Evolutionary conservation across 2,113 vertebrate genomes (phyloP), one percentile per base, ranked within the genome.

Genomic region (Nettapus auritus): DNA sequence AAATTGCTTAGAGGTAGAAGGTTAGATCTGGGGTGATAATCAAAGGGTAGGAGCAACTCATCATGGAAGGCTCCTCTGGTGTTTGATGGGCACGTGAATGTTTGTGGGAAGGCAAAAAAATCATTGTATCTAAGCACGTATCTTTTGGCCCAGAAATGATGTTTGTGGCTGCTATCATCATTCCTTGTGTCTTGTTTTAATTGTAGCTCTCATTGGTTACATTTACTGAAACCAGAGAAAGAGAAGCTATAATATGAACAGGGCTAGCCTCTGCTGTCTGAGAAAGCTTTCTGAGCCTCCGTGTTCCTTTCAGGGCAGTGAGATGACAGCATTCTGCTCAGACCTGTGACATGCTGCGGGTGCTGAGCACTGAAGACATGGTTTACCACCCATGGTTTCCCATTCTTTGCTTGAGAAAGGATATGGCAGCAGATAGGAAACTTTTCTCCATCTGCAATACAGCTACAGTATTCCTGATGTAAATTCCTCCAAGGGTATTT

Each of bases 321-420:
- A 90, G 66, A 71, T 82, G 70, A 56, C 67, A 80, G 82, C 78
- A 82, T 69, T 33, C 50, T 82, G 38, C 86, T 90, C 80, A 70
- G 55, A 81, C 28, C 80, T 56, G 73, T 0, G 0, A 73, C 70
- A 36, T 1, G 14, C 84, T 28, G 25, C 13, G 60, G 70, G 34
- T 62, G 40, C 53, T 38, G 52, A 90, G 74, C n/a, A 25, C 80
- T 46, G 50, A 67, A 52, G 82, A 70, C 77, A 94, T 48, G 66
- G 60, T 82, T 92, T 95, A 79, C 88, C 77, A 89, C 56, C 94
- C 68, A 46, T 21, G 82, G 83, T 78, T 92, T 93, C 88, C 56
- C 56, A 52, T 71, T 64, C 52, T 90, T 73, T 89, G 56, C 86
- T 48, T 67, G 60, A 88, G 57, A 93, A 93, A 92, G 64, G 71